Evolutionary conservation across 2,797 vertebrate genomes (phyloP), one percentile per base, ranked within the genome.

Genomic region (Pygocentrus nattereri): DNA sequence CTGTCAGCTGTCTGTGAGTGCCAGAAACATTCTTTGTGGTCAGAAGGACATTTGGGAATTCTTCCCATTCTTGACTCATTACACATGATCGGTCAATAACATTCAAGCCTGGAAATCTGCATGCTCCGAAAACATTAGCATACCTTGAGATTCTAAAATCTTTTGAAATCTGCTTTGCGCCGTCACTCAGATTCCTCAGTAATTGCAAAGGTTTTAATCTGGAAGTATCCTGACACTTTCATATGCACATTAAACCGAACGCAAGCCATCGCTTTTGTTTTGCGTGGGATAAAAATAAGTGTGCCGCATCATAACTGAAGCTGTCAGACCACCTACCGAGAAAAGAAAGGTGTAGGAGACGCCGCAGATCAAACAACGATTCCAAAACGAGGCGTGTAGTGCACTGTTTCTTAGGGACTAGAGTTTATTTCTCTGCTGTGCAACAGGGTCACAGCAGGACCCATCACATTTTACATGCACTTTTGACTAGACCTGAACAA

Each of bases 301-400:
- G 44, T 27, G 68, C 2, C 11, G 13, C 67, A 25, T 69, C 69
- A 11, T 30, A 50, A n/a, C 47, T 27, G 47, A 50, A 49, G 19
- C 30, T 73, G 70, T 72, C 70, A 72, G 34, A 50, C 6, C 70
- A 73, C 50, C 70, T 27, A 34, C 25, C 72, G 27, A 31, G 38
- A 71, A 71, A 71, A 30, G 12, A 50, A 23, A 27, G 27, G 16
- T 34, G 25, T 19, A 34, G 47, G 18, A 71, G 44, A 54, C 52
- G 49, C 34, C 70, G 73, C 30, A 21, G 50, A 56, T 73, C 70
- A 73, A 52, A 73, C 18, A 15, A 16, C 25, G 49, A 12, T 23
- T 73, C 27, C 10, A 49, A 31, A 34, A 38, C 25, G 56, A 13
- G 15, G n/a, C 1, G n/a, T 23, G 65, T 4, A 3, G 65, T 25